These are phyloP conservation scores for Brachionus angularis DNA, from an alignment of 1,140 invertebrate genomes.

Conservation along the genomic window DNA sequence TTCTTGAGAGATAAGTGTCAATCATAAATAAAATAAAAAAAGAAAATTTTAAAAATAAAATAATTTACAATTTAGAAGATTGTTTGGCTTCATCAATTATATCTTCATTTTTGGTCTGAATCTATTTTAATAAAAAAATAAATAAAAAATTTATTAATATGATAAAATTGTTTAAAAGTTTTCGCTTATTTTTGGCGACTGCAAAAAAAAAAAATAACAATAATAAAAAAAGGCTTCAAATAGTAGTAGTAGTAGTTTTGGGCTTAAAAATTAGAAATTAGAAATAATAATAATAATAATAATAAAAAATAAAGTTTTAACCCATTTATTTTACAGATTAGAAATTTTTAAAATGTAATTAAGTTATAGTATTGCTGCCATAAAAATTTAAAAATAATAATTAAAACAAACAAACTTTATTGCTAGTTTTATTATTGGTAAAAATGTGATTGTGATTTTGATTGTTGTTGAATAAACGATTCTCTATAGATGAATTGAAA, in stretches of 20 bases:
- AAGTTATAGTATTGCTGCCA: neutral
- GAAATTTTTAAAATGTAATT: constrained; percentile 12
- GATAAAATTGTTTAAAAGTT: too few relatives aligned
- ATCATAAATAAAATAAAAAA: too few relatives aligned
- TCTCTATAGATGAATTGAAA: constrained; percentile 23
- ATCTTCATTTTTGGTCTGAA: constrained; percentile 16
- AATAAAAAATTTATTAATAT: neutral
- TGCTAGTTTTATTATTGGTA: constrained; percentile 17
- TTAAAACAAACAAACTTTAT: constrained; percentile 42
- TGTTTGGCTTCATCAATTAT: constrained; percentile 26
- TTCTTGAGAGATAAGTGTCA: constrained; percentile 22
- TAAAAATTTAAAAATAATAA: constrained; percentile 10
- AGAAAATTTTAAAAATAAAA: too few relatives aligned
- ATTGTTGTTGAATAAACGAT: constrained; percentile 17
- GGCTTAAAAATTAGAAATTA: too few relatives aligned
- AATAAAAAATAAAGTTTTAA: too few relatives aligned
- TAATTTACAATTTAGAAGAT: constrained; percentile 29
- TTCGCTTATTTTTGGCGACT: too few relatives aligned
- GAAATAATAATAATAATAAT: too few relatives aligned
- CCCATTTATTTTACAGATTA: too few relatives aligned
- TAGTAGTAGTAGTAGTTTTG: too few relatives aligned
- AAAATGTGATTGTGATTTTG: constrained; percentile 12
- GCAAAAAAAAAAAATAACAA: too few relatives aligned
- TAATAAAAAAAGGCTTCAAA: too few relatives aligned
- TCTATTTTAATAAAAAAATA: constrained; percentile 13